These are phyloP conservation scores for Odontamblyopus rebecca DNA, from an alignment of 2,797 vertebrate species.

Conservation along the genomic window DNA sequence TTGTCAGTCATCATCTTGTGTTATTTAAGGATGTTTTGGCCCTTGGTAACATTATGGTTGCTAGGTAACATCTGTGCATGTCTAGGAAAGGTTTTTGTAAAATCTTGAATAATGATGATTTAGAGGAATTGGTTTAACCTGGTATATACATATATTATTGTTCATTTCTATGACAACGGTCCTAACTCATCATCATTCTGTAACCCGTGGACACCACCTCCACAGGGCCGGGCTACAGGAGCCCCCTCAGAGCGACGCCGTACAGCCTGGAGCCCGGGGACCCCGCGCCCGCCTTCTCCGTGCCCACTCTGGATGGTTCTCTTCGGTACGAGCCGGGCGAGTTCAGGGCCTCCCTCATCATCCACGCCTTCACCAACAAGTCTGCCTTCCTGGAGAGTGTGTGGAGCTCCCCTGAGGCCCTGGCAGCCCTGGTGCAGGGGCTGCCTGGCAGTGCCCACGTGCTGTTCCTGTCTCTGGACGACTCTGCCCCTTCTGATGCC, in stretches of 20 bases:
- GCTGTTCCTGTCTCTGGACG: conserved; percentile 78
- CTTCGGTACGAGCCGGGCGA: conserved; percentile 61
- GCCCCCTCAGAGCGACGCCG: background rate
- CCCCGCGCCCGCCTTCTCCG: conserved; percentile 57
- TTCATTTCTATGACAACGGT: too few species aligned
- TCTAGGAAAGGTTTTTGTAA: too few species aligned
- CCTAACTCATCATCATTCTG: background rate
- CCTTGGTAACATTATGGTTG: too few species aligned
- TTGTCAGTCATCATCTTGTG: too few species aligned
- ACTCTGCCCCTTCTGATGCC: conserved; percentile 66
- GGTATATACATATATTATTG: too few species aligned
- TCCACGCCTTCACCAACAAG: conserved; percentile 81
- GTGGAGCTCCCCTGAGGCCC: conserved; percentile 73
- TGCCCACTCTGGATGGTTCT: conserved; percentile 72
- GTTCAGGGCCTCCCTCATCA: conserved; percentile 48
- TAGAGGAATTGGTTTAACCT: too few species aligned
- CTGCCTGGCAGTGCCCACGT: conserved; percentile 65
- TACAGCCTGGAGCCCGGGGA: conserved; percentile 70
- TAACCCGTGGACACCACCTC: background rate
- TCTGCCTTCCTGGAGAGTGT: conserved; percentile 79
- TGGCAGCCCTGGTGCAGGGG: conserved; percentile 61
- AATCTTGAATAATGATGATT: too few species aligned
- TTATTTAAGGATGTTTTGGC: too few species aligned
- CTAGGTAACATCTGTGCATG: too few species aligned
- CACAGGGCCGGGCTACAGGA: background rate